phyloP scores from a whole-genome alignment of 2,797 vertebrate genomes.

The Muscicapa comitata region DNA sequence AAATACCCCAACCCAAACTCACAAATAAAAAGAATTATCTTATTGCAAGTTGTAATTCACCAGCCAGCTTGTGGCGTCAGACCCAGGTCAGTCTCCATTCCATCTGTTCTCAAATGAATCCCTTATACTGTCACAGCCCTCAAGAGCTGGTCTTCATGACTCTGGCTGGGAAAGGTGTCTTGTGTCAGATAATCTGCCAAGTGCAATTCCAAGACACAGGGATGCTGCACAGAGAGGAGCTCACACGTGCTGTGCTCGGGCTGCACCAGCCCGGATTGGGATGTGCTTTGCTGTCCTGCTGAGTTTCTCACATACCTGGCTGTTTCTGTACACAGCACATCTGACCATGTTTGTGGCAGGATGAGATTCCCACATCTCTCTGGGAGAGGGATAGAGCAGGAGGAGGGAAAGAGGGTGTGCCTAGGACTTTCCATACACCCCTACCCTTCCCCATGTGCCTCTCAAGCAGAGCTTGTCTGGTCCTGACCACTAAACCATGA shows the following conservation, averaged over 20 bases:
- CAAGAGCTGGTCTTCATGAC: rapidly evolving
- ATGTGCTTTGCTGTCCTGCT: not conserved
- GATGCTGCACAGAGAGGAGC: not conserved
- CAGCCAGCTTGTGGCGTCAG: not conserved
- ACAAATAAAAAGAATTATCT: not conserved
- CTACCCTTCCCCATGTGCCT: not conserved
- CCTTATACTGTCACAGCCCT: not conserved
- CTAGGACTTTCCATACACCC: not conserved
- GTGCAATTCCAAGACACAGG: not conserved
- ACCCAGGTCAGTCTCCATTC: not conserved
- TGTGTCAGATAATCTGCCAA: not conserved
- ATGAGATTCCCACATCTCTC: not conserved
- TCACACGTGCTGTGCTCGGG: rapidly evolving
- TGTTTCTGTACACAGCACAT: not conserved
- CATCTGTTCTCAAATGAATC: not conserved
- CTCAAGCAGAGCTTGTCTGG: not conserved
- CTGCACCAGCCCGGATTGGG: too few relatives aligned
- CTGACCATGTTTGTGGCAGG: rapidly evolving
- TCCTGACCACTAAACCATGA: not conserved
- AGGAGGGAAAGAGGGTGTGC: not conserved
- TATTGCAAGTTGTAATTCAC: not conserved
- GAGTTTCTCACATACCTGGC: not conserved
- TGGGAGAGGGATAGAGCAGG: not conserved
- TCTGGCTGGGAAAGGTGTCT: not conserved
- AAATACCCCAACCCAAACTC: rapidly evolving